Evolutionary conservation across 2,113 vertebrate genomes (phyloP).

Genomic region (Carollia perspicillata): DNA sequence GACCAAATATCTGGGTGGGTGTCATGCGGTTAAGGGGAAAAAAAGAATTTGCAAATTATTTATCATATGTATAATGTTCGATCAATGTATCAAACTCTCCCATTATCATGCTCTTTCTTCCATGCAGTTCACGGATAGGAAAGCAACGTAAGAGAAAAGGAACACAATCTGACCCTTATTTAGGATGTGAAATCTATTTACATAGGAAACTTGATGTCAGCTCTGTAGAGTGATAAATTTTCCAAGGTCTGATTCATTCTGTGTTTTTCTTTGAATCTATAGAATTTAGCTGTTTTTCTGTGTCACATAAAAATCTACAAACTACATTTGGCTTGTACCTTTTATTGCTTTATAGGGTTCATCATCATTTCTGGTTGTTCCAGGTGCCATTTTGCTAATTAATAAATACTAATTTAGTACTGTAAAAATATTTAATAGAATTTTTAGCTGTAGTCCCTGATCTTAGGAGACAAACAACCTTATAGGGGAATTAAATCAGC

Average conservation of each 20-base stretch:
- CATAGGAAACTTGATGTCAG: not conserved
- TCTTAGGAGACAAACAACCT: not conserved
- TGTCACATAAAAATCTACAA: not conserved
- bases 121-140: not conserved
- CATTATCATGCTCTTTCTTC: not conserved
- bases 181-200: not conserved
- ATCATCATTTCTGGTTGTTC: not conserved
- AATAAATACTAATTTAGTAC: not conserved
- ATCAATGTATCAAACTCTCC: not conserved
- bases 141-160: not conserved
- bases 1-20: conserved; percentile 1
- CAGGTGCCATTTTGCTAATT: not conserved
- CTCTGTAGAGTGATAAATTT: not conserved
- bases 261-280: not conserved
- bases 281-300: not conserved
- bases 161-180: not conserved
- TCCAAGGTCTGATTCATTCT: not conserved
- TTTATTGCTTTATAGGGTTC: not conserved
- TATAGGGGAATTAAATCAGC: not conserved
- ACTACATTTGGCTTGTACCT: not conserved
- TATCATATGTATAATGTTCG: not conserved
- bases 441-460: not conserved
- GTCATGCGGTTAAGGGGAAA: not conserved
- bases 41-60: not conserved
- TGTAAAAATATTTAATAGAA: not conserved